Conservation (phyloP, 1,140 invertebrate genomes). For the Liolophura sinensis region DNA sequence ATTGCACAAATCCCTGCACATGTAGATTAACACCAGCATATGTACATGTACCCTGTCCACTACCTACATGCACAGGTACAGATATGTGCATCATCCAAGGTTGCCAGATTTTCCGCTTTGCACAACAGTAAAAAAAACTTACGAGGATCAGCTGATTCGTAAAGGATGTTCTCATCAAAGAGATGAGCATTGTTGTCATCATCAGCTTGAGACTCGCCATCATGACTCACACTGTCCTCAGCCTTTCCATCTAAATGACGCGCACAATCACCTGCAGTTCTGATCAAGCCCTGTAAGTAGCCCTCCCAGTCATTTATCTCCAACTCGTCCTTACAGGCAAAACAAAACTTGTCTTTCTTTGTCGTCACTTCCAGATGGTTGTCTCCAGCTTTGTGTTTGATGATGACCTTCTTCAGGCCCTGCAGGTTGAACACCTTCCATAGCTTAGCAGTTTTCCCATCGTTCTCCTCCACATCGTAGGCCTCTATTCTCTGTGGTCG, state of each 20-base stretch:
- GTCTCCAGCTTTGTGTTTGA: not conserved
- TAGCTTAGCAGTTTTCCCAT: too few species aligned
- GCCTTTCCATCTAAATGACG: too few species aligned
- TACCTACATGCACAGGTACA: too few species aligned
- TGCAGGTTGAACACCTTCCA: too few species aligned
- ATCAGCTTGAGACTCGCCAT: not conserved
- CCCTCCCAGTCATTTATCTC: constrained; percentile 11
- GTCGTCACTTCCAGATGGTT: constrained; percentile 9
- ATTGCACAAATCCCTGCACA: too few species aligned
- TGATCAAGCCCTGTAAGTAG: too few species aligned
- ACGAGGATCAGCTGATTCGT: constrained; percentile 4
- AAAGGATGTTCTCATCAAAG: constrained; percentile 9
- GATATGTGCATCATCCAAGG: too few species aligned
- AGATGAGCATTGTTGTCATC: not conserved
- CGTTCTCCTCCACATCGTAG: too few species aligned
- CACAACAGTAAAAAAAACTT: not conserved
- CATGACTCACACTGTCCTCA: not conserved
- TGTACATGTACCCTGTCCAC: too few species aligned
- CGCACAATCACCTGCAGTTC: too few species aligned
- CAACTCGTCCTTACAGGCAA: not conserved
- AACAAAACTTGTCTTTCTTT: constrained; percentile 13
- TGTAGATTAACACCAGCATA: too few species aligned
- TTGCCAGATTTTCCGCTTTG: not conserved
- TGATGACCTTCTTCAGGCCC: not conserved
- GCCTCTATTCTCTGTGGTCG: too few species aligned